Evolutionary conservation across 1,140 invertebrate species (phyloP), one percentile per base, ranked within the genome.

Genomic region (Trichogramma pretiosum): DNA sequence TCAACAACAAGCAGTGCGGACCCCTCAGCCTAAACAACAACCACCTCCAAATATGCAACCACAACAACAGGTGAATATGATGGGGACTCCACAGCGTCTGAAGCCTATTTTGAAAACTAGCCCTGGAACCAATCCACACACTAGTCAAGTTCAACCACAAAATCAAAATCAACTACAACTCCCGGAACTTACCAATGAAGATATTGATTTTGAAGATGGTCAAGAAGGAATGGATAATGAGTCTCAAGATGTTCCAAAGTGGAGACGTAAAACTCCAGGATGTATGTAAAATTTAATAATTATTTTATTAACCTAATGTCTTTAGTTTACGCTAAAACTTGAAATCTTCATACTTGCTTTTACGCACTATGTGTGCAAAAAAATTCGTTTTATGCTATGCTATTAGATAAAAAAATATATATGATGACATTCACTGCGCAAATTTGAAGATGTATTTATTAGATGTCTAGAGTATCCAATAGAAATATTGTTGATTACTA

Each of bases 371-470:
- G 11, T 28, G 11, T 28, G 5, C 24, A 28, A 11, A 7, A 7
- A 7, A 5, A 28, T 28, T 40, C 7, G 18, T 30, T 41, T 10
- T 22, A 14, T 28, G 18, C 24, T 37, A 2, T 8, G 3, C 22
- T 22, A 14, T 7, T 19, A 5, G 10, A 14, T 16, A 2, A 35
- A 24, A 24, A 24, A 44, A 16, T 16, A 36, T 40, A 37, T 37
- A 53, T 68, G 67, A 70, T 68, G 67, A 70, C 49, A 63, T 46
- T 59, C 66, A 67, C 64, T 70, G 67, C 67, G 67, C 67, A 70
- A 70, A 69, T 69, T 70, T 68, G 68, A 70, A 70, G 61, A 61
- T 62, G 50, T n/a, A n/a, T n/a, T n/a, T n/a, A 21, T 46, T 40
- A 26, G 18, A 19, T 34, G 21, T 8, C 19, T 49, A 18, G 41